Evolutionary conservation across 2,888 invertebrate genomes (phyloP), one percentile per base, ranked within the genome.

Genomic region (Drosophila emarginata): DNA sequence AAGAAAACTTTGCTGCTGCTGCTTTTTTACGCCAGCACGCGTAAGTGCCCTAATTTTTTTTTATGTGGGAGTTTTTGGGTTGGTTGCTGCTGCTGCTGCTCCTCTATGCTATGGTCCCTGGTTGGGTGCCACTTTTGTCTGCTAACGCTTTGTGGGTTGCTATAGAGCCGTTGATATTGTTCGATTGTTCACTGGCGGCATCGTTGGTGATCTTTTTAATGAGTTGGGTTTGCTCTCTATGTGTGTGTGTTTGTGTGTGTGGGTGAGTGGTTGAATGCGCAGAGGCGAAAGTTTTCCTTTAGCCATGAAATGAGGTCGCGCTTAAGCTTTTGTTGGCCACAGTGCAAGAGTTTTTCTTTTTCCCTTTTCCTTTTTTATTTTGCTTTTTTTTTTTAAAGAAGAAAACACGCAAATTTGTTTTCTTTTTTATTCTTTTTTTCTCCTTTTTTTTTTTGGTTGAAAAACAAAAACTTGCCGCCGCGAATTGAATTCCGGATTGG

Each of bases 1-100:
- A 68, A 58, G 75, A 75, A 87, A 82, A 82, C 78, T 87, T 87
- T 87, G 65, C 70, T 63, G 67, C 70, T 63, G 67, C 61, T 32
- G 32, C 7, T 81, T 84, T 81, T 86, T 86, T 78, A 79, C 79
- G 73, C 83, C 86, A 79, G 62, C 81, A 87, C 86, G 81, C 88
- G 86, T 82, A 87, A 87, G 81, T 82, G 81, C 78, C 81, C 88
- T 75, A 82, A 85, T 82, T 81, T 83, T 80, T 67, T 65, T 72
- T 79, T 63, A 57, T 72, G 64, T 77, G 70, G 77, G 61, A 63
- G 64, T 65, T 72, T 67, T 51, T 52, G 53, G 21, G 52, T 61
- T 32, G 32, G 32, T 65, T 26, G 26, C 61, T 61, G 61, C 28
- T 61, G 61, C 28, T 14, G 50, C 23, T 36, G 32, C 50, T 14